Evolutionary conservation across 2,888 invertebrate species (phyloP), one percentile per base, ranked within the genome.

Genomic region (Hermaeophaga mercurialis): DNA sequence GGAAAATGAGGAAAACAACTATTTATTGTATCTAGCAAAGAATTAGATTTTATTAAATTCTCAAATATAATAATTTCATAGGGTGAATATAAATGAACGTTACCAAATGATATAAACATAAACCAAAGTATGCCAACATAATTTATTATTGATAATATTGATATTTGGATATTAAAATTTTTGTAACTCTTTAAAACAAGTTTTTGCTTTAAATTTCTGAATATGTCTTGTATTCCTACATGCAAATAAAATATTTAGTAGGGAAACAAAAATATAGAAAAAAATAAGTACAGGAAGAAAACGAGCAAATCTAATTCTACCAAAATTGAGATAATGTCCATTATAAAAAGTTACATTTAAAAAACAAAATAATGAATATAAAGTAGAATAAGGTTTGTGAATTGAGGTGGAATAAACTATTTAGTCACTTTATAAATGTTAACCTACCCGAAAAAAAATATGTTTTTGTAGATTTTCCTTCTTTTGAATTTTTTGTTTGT

Each of bases 351-450:
- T 38, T 46, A 47, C 39, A 50, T 41, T 39, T 39, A 36, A 15
- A 52, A 6, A 43, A 14, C 12, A 43, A 50, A 38, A 28, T 49
- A 39, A 43, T 33, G n/a, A 31, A 12, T 50, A 49, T 19, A 14
- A 48, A 11, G 43, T 52, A 44, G 43, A 36, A 28, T 52, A 36
- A 24, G 33, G 34, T 52, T 41, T 52, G 52, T 43, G 52, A 44
- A 43, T 52, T 43, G 44, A 39, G 41, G 49, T 49, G 52, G 52
- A 52, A 50, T 36, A 33, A 41, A 49, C 41, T 49, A 36, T 50
- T 43, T 41, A 39, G 41, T 39, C 31, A 41, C 41, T 28, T 24
- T 24, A 11, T 36, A 47, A 22, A 43, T 43, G 15, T 43, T 43
- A 18, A 43, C 43, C 41, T 24, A 24, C 24, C 41, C 43, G 14